phyloP scores from a whole-genome alignment of 2,113 vertebrate species.

The Diadophis punctatus region DNA sequence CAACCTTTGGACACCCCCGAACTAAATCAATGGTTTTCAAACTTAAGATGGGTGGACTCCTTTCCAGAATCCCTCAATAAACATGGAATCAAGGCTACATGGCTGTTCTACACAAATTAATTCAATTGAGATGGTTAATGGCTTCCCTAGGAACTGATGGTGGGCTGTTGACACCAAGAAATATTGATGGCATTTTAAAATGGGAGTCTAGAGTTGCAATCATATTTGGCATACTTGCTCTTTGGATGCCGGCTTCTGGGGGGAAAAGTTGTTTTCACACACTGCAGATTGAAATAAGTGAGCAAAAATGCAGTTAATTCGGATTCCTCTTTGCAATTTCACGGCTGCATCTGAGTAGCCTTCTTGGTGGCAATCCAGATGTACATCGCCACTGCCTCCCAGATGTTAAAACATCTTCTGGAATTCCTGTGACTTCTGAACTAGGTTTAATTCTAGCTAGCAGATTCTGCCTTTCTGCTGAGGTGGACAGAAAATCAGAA shows the following conservation, averaged over 20 bases:
- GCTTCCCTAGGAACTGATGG: background rate
- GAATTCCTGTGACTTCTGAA: background rate
- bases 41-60: background rate
- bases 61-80: background rate
- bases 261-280: rapidly evolving
- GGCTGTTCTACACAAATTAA: background rate
- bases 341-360: background rate
- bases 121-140: background rate
- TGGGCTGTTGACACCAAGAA: background rate
- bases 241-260: background rate
- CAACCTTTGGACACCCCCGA: too few species aligned
- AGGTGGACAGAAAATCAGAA: background rate
- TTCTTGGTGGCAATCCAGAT: background rate
- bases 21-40: background rate
- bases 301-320: background rate
- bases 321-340: background rate
- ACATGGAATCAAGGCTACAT: background rate
- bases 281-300: background rate
- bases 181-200: background rate
- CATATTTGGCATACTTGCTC: background rate
- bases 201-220: background rate
- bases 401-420: background rate
- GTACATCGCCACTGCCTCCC: background rate
- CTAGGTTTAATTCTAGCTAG: background rate
- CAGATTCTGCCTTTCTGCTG: background rate